Percentiles rank a stretch among this genome's conserved stretches.
Conservation (phyloP, 1,140 invertebrate genomes). For the Drosophila sulfurigaster region DNA sequence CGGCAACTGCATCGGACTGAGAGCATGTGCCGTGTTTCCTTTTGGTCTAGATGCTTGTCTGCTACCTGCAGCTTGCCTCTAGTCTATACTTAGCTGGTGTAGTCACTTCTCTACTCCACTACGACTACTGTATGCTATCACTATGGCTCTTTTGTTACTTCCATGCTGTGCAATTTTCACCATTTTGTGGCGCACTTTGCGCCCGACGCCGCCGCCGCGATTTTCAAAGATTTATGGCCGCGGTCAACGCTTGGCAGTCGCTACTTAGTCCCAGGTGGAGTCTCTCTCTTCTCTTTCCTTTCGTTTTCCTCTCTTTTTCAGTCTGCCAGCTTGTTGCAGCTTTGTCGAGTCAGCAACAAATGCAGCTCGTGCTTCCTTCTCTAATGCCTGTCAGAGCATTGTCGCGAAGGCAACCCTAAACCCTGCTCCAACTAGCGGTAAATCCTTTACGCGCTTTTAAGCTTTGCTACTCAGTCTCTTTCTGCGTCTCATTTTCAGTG, state of each 20-base stretch:
- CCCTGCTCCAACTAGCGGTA: constrained; percentile 39
- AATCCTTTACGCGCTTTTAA: constrained; percentile 54
- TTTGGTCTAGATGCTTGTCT: constrained; percentile 53
- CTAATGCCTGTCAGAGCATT: constrained; percentile 75
- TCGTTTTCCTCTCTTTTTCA: neutral
- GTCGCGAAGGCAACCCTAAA: constrained; percentile 45
- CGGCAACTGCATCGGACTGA: constrained; percentile 18
- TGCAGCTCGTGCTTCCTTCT: constrained; percentile 39
- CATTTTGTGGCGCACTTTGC: constrained; percentile 80
- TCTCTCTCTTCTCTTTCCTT: neutral
- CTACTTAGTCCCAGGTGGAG: constrained; percentile 68
- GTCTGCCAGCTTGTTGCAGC: constrained; percentile 37
- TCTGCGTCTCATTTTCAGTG: constrained; percentile 22
- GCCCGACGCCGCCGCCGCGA: constrained; percentile 76
- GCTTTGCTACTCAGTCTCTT: constrained; percentile 32
- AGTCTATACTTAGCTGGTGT: neutral
- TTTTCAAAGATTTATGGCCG: constrained; percentile 75
- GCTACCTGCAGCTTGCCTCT: constrained; percentile 19
- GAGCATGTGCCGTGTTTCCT: constrained; percentile 4
- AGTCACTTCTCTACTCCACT: neutral
- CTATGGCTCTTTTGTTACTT: constrained; percentile 53
- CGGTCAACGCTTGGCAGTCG: constrained; percentile 55
- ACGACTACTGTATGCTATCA: constrained; percentile 8
- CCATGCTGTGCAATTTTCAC: constrained; percentile 75
- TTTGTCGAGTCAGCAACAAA: constrained; percentile 65